Base-by-base conservation (phyloP, 2,113 vertebrate genomes). In the Halcyon malimbica region DNA sequence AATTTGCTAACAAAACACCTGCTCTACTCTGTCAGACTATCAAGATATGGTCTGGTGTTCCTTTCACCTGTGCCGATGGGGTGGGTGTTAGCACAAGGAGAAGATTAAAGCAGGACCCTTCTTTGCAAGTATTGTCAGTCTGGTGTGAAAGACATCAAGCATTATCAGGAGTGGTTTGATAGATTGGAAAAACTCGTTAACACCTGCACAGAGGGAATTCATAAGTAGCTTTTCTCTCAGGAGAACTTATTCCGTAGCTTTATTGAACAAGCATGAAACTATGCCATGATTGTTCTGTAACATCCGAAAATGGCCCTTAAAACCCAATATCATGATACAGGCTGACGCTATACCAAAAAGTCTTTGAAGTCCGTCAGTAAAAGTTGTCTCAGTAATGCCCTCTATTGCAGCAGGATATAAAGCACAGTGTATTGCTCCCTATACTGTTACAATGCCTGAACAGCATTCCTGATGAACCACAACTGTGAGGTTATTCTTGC, bases 31-130 rank as follows among this genome's bases (percentile, higher is more conserved):
- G 10, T 63, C 62, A 56, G 48, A 16, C 51, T 54, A 14, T 14
- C 21, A 62, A 60, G 28, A 26, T 2, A 2, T 44, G 37, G 50
- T 69, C 24, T 0, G 1, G 15, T 0, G 0, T 37, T 92, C 50
- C 33, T 74, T 42, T 0, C 2, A 7, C 10, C 41, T 26, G 2
- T 63, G 15, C 3, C 33, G 69, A 16, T 0, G 0, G 25, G n/a
- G 8, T 16, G 18, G 19, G 15, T 35, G 37, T 19, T 26, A 16
- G 10, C 2, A 31, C 1, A 1, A 73, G 35, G 44, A 67, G 35
- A 39, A 70, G 63, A 44, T 29, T 39, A 46, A 71, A 67, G 50
- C 1, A 0, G 13, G 41, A 83, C 21, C 7, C 3, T 35, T 48
- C 21, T 90, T 67, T 63, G 41, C 48, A 62, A 48, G 17, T 37